Conservation (phyloP, 2,888 invertebrate species). For the Drosophila acutilabella region DNA sequence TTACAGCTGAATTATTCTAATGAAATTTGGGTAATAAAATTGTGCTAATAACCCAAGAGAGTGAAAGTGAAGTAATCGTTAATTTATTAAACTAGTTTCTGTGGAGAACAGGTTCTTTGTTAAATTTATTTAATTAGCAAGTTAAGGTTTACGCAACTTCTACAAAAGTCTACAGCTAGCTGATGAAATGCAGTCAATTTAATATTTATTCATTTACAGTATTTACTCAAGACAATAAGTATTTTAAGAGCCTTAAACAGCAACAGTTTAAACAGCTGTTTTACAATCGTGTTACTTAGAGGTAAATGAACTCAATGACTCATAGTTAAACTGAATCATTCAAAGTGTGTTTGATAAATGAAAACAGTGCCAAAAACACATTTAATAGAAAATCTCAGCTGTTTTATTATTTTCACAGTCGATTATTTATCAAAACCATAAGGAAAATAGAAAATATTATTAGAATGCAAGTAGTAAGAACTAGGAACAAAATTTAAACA, state of each 20-base stretch:
- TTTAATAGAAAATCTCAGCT: constrained; percentile 34
- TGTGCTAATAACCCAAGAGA: not conserved
- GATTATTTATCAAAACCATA: constrained; percentile 2
- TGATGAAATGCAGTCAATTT: too few relatives aligned
- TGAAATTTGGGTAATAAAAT: not conserved
- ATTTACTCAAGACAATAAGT: not conserved
- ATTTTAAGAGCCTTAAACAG: constrained; percentile 5
- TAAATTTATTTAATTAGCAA: too few relatives aligned
- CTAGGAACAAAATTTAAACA: constrained; percentile 2
- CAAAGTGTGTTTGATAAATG: constrained; percentile 1
- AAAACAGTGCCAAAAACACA: not conserved
- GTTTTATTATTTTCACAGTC: constrained; percentile 8
- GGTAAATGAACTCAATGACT: constrained; percentile 26
- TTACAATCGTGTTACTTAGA: not conserved
- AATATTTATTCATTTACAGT: too few relatives aligned
- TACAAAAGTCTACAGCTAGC: too few relatives aligned
- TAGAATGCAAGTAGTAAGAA: constrained; percentile 8
- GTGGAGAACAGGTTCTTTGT: not conserved
- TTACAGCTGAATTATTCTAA: not conserved
- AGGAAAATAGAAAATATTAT: not conserved
- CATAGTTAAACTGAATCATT: constrained; percentile 11
- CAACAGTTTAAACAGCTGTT: constrained; percentile 32
- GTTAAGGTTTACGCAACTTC: too few relatives aligned
- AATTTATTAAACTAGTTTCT: not conserved
- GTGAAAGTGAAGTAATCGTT: not conserved